Conservation (phyloP, 2,113 vertebrate genomes). For the Tichodroma muraria region DNA sequence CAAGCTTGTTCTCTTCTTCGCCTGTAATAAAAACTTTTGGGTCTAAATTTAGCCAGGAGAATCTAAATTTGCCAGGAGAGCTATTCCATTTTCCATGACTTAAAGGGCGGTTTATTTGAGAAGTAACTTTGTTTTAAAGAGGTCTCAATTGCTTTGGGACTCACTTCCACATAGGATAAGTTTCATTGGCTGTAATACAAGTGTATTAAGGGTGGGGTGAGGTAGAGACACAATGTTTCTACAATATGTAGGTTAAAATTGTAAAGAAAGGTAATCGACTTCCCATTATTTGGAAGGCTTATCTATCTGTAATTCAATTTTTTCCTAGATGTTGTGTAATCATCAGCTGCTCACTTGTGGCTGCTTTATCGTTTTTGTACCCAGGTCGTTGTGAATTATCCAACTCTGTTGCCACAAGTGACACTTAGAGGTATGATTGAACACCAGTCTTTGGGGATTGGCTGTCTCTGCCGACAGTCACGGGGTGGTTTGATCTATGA, state of each 20-base stretch:
- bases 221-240: neutral
- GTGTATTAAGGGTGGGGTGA: neutral
- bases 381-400: neutral
- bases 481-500: neutral
- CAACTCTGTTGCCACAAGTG: neutral
- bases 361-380: neutral
- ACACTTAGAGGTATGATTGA: neutral
- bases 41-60: neutral
- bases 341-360: neutral
- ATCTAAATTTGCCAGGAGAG: neutral
- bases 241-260: neutral
- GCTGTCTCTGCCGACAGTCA: neutral
- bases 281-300: neutral
- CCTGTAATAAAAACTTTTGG: neutral
- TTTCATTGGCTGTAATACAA: neutral
- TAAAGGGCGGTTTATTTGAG: neutral
- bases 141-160: neutral
- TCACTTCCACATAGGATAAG: neutral
- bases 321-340: neutral
- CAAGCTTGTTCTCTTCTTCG: neutral
- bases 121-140: neutral
- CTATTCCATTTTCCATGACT: neutral
- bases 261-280: neutral
- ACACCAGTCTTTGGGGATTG: neutral
- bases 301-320: neutral